phyloP scores from a whole-genome alignment of 2,113 vertebrate genomes.

The Dicrurus megarhynchus region DNA sequence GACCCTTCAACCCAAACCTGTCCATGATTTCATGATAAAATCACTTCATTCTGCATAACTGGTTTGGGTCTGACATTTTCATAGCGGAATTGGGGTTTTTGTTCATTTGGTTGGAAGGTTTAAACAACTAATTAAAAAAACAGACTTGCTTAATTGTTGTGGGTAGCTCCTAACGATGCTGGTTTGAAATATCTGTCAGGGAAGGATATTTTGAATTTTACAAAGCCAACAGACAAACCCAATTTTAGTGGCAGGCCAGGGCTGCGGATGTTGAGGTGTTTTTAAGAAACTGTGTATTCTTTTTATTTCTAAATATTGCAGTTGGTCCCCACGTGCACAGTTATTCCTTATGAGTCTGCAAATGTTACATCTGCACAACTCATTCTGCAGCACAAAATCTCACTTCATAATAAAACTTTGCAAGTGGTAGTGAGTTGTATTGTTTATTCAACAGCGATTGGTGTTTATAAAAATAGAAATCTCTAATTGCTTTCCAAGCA shows the following conservation, averaged over 20 bases:
- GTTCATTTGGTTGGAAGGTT: neutral
- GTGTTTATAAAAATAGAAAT: neutral
- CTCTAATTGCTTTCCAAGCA: neutral
- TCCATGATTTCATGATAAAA: neutral
- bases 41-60: neutral
- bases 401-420: neutral
- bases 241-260: neutral
- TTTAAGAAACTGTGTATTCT: neutral
- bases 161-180: neutral
- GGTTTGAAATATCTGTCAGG: neutral
- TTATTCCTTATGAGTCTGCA: neutral
- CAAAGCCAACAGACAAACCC: neutral
- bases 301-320: neutral
- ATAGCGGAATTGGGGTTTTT: fast-evolving
- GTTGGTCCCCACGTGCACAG: neutral
- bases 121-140: neutral
- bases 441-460: neutral
- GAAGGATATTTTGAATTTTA: neutral
- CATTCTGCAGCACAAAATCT: neutral
- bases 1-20: neutral
- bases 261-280: neutral
- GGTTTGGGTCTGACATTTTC: neutral
- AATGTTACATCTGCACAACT: neutral
- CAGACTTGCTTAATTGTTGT: neutral
- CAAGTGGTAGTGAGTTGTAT: neutral